A percentile compares a stretch with the other conserved stretches of the same genome.
Evolutionary conservation across 2,888 invertebrate species (phyloP).

Genomic region (Amblyteles armatorius): DNA sequence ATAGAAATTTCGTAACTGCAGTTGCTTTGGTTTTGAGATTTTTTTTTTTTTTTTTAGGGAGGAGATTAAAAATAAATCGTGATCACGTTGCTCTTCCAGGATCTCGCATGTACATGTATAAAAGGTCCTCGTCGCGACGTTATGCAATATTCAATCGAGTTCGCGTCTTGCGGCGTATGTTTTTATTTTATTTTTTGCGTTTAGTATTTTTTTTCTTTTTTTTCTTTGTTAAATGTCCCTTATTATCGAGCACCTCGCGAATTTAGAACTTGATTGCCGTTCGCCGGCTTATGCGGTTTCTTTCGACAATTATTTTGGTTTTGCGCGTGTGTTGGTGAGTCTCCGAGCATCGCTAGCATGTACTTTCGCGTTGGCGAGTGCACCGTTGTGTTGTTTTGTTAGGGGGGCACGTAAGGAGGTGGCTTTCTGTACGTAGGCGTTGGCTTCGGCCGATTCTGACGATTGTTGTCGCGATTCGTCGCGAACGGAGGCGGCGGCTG

Average conservation of each 20-base stretch:
- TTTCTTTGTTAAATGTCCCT: constrained; percentile 31
- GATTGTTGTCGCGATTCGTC: constrained; percentile 89
- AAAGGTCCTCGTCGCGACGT: constrained; percentile 43
- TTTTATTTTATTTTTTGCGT: constrained; percentile 20
- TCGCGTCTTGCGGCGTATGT: constrained; percentile 39
- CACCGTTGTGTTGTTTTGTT: constrained; percentile 85
- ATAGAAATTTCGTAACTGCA: constrained; percentile 15
- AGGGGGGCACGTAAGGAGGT: constrained; percentile 98
- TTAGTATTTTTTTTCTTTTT: constrained; percentile 24
- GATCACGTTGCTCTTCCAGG: constrained; percentile 55
- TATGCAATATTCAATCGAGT: constrained; percentile 41
- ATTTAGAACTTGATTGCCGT: constrained; percentile 64
- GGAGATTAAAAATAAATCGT: constrained; percentile 23
- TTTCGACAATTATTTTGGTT: constrained; percentile 75
- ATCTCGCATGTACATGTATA: constrained; percentile 44
- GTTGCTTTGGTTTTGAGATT: constrained; percentile 36
- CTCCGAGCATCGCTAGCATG: constrained; percentile 83
- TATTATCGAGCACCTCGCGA: constrained; percentile 67
- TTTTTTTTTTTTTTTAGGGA: neutral
- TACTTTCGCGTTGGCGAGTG: constrained; percentile 83
- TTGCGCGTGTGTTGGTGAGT: constrained; percentile 80
- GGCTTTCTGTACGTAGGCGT: constrained; percentile 97
- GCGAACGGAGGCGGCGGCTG: constrained; percentile 96
- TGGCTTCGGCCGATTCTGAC: constrained; percentile 92
- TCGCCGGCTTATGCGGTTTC: constrained; percentile 57